Percentiles rank a stretch among this genome's conserved stretches.
Evolutionary conservation across 2,888 invertebrate genomes (phyloP).

Genomic region (Melipona bicolor): DNA sequence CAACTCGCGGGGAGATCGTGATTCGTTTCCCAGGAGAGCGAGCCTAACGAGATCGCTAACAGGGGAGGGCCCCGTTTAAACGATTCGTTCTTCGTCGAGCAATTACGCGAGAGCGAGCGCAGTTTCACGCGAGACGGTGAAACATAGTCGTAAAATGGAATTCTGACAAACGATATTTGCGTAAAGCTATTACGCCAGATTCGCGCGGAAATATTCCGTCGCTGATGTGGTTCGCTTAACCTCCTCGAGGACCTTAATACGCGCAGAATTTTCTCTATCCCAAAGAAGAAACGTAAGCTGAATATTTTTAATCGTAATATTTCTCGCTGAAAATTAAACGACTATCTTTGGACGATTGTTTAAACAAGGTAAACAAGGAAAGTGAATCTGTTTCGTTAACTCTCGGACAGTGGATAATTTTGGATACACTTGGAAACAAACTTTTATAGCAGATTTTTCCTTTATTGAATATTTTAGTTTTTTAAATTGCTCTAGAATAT

Average conservation of each 20-base stretch:
- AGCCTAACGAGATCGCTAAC: neutral
- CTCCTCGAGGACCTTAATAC: neutral
- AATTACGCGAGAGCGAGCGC: neutral
- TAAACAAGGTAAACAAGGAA: no score
- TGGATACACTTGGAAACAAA: no score
- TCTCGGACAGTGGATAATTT: no score
- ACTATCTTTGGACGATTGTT: no score
- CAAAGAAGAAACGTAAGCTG: neutral
- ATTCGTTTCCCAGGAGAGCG: no score
- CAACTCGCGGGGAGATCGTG: no score
- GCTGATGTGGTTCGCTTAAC: slow-evolving; percentile 24
- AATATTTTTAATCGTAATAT: neutral
- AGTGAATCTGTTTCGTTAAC: no score
- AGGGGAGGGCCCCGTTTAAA: neutral
- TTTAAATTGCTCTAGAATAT: no score
- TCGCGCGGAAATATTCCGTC: slow-evolving; percentile 29
- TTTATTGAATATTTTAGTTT: no score
- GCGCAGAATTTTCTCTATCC: neutral
- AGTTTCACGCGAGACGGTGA: slow-evolving; percentile 1
- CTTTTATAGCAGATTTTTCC: no score
- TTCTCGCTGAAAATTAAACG: no score
- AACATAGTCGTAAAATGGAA: neutral
- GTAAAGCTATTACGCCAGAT: slow-evolving; percentile 26
- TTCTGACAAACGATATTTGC: slow-evolving; percentile 23
- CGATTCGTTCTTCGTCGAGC: neutral